Evolutionary conservation across 2,797 vertebrate species (phyloP).

Genomic region (Ctenopoma kingsleyae): DNA sequence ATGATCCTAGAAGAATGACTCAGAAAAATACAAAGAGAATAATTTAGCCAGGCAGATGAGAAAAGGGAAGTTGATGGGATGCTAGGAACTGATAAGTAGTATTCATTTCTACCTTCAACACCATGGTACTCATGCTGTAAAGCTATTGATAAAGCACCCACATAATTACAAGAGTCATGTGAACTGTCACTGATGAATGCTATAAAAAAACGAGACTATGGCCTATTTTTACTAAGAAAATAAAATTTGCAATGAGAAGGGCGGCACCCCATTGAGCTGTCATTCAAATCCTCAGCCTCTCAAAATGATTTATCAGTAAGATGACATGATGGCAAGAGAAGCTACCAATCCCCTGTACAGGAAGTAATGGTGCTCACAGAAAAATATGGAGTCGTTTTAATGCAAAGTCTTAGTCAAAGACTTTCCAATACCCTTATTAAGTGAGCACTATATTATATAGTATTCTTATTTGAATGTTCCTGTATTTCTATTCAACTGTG

Average conservation of each 20-base stretch:
- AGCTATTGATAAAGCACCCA: neutral
- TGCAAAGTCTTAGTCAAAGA: neutral
- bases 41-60: neutral
- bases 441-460: neutral
- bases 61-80: neutral
- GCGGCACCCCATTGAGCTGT: conserved; percentile 17
- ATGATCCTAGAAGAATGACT: neutral
- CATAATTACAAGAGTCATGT: neutral
- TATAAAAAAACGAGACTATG: neutral
- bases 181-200: neutral
- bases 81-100: neutral
- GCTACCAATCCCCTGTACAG: conserved; percentile 20
- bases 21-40: neutral
- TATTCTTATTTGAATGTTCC: too few species aligned
- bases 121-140: neutral
- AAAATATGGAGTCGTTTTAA: conserved; percentile 19
- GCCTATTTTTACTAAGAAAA: neutral
- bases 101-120: neutral
- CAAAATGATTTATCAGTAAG: conserved; percentile 47
- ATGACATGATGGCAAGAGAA: conserved; percentile 28
- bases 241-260: conserved; percentile 31
- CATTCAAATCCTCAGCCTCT: conserved; percentile 42
- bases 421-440: neutral
- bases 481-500: neutral
- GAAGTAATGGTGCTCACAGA: conserved; percentile 9